phyloP scores from a whole-genome alignment of 2,797 vertebrate species.

The Champsocephalus esox region DNA sequence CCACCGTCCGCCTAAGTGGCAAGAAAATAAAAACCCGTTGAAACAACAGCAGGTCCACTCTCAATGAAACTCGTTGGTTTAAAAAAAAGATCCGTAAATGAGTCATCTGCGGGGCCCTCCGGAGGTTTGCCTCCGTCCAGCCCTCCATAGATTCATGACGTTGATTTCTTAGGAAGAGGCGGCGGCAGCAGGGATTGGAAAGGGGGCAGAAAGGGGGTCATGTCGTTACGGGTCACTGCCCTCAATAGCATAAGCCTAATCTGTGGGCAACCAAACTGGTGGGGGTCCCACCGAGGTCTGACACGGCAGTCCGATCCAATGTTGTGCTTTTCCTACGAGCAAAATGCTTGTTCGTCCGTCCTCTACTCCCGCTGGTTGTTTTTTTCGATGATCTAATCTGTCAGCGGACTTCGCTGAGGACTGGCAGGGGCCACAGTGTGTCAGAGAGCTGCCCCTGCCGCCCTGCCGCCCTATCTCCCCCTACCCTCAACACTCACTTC shows the following conservation, averaged over 20 bases:
- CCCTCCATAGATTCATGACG: conserved; percentile 62
- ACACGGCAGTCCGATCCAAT: conserved; percentile 44
- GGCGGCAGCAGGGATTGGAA: conserved; percentile 43
- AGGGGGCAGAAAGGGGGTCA: conserved; percentile 65
- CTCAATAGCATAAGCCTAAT: conserved; percentile 62
- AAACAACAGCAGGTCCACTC: conserved; percentile 50
- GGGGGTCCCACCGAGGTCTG: conserved; percentile 63
- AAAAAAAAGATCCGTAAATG: conserved; percentile 50
- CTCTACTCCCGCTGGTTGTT: conserved; percentile 42
- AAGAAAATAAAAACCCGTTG: conserved; percentile 3
- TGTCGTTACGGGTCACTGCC: conserved; percentile 78
- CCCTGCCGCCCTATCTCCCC: conserved; percentile 42
- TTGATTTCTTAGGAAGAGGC: conserved; percentile 50
- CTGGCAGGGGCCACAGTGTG: conserved; percentile 62
- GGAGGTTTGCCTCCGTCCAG: conserved; percentile 61
- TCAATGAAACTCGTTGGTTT: conserved; percentile 67
- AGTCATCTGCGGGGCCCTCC: conserved; percentile 74
- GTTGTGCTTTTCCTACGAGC: conserved; percentile 24
- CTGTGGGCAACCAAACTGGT: conserved; percentile 55
- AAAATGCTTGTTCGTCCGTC: conserved; percentile 36
- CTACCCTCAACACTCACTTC: conserved; percentile 69
- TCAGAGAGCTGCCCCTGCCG: conserved; percentile 64
- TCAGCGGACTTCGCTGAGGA: conserved; percentile 72
- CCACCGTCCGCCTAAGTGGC: conserved; percentile 17
- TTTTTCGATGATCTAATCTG: conserved; percentile 75